Conservation (phyloP, 2,888 invertebrate species). For the Drosophila fulvimacula region DNA sequence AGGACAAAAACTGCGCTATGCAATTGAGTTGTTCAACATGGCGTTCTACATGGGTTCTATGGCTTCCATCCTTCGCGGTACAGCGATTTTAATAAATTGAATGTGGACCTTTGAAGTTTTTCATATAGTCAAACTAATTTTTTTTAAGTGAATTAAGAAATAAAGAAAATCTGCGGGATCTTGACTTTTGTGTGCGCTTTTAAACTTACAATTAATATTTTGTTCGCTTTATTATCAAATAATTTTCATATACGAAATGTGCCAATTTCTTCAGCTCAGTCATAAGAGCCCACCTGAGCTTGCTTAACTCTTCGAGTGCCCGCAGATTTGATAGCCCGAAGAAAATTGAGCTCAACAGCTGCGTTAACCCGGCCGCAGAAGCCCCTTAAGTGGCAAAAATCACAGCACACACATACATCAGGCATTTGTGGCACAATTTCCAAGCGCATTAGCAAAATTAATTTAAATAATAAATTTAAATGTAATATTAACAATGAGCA, state of each 20-base stretch:
- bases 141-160: not conserved
- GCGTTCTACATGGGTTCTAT: conserved; percentile 61
- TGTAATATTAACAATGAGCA: conserved; percentile 33
- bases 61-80: not conserved
- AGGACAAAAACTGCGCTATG: conserved; percentile 58
- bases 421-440: conserved; percentile 50
- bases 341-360: conserved; percentile 21
- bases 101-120: conserved; percentile 43
- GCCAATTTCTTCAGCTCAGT: not conserved
- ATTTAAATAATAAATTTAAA: conserved; percentile 75
- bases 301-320: conserved; percentile 39
- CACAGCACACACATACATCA: conserved; percentile 26
- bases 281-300: not conserved
- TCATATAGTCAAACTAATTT: conserved; percentile 2
- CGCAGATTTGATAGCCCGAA: conserved; percentile 31
- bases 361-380: conserved; percentile 35
- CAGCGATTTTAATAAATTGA: conserved; percentile 8
- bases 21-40: conserved; percentile 79
- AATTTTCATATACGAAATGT: not conserved
- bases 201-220: too few relatives aligned
- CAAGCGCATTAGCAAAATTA: conserved; percentile 55
- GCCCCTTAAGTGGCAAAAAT: conserved; percentile 34
- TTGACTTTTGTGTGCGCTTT: too few relatives aligned
- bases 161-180: not conserved
- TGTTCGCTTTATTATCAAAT: not conserved